These are phyloP conservation scores for Eupithecia dodoneata DNA, from an alignment of 2,888 invertebrate species.

Conservation along the genomic window DNA sequence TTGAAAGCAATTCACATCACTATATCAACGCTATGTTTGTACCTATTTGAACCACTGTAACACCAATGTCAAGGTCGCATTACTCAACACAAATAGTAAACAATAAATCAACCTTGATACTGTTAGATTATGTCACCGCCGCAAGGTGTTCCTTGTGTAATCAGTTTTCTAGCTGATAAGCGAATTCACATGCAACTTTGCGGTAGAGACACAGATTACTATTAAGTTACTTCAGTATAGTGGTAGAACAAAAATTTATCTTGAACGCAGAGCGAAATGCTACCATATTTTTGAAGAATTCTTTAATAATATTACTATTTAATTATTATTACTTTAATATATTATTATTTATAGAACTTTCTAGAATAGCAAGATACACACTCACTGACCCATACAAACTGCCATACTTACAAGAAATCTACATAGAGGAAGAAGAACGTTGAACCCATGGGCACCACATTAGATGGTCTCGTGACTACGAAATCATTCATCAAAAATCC, in stretches of 20 bases:
- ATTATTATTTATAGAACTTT: too few species aligned
- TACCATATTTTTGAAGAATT: not conserved
- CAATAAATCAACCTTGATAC: slow-evolving; percentile 41
- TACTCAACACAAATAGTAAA: slow-evolving; percentile 48
- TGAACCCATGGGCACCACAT: too few species aligned
- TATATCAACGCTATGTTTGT: not conserved
- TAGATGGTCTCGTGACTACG: too few species aligned
- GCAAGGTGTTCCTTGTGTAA: not conserved
- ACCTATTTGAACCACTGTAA: slow-evolving; percentile 26
- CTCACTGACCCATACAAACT: too few species aligned
- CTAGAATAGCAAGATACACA: too few species aligned
- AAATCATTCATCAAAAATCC: too few species aligned
- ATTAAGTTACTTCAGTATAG: not conserved
- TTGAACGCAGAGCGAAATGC: not conserved
- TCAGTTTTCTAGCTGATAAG: slow-evolving; percentile 6
- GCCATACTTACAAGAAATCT: too few species aligned
- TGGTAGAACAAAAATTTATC: not conserved
- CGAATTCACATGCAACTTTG: not conserved
- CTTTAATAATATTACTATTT: not conserved
- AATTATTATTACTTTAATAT: too few species aligned
- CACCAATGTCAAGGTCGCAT: slow-evolving; percentile 56
- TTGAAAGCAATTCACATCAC: not conserved
- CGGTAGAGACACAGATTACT: not conserved
- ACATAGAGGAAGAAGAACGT: too few species aligned
- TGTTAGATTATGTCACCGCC: slow-evolving; percentile 38